Conservation (phyloP, 2,113 vertebrate genomes). For the Elachura formosa region DNA sequence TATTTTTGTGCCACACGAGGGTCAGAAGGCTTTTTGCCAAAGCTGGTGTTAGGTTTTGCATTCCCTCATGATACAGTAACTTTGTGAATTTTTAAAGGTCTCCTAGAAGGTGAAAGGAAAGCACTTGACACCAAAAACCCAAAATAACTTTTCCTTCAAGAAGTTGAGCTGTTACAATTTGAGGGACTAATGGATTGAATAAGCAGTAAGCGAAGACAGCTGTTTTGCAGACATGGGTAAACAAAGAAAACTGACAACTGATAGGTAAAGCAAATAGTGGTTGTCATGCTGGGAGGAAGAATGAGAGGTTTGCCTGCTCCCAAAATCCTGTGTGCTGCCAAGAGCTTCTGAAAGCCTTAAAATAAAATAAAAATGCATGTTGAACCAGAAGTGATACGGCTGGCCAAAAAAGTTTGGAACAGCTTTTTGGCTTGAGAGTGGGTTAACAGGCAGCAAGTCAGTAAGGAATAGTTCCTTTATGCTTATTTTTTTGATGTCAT, state of each 20-base stretch:
- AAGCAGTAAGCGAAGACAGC: slow-evolving; percentile 11
- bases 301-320: slow-evolving; percentile 5
- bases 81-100: neutral
- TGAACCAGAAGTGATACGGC: neutral
- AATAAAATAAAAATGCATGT: slow-evolving; percentile 3
- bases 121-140: neutral
- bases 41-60: neutral
- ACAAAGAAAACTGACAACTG: slow-evolving; percentile 5
- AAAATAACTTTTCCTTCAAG: neutral
- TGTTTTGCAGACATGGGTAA: neutral
- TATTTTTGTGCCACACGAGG: neutral
- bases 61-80: neutral
- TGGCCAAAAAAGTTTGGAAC: slow-evolving; percentile 28
- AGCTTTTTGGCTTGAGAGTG: neutral
- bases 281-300: neutral
- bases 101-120: neutral
- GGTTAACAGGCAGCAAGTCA: slow-evolving; percentile 3
- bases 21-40: neutral
- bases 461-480: slow-evolving; percentile 6
- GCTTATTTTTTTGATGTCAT: neutral
- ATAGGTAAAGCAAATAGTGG: slow-evolving; percentile 19
- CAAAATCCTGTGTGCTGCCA: slow-evolving; percentile 19
- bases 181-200: neutral
- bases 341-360: slow-evolving; percentile 53
- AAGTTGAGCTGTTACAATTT: neutral